A percentile compares a stretch with the other conserved stretches of the same genome.
Conservation (phyloP, 2,888 invertebrate species). For the Dexiosoma caninum region DNA sequence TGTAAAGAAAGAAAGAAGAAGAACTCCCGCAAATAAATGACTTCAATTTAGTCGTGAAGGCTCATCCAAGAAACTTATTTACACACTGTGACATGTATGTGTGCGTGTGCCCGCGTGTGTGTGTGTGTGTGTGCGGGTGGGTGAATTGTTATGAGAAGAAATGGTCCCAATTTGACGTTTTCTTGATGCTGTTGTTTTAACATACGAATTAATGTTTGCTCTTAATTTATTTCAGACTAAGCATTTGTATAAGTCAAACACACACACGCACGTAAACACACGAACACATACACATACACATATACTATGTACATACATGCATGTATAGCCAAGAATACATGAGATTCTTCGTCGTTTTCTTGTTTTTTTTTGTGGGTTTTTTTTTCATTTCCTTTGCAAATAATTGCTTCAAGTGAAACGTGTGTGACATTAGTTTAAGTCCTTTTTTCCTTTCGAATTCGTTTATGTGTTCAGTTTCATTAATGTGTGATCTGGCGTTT, state of each 20-base stretch:
- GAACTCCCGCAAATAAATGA: constrained; percentile 10
- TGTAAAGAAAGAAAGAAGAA: neutral
- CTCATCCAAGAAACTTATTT: neutral
- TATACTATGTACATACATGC: neutral
- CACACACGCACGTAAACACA: neutral
- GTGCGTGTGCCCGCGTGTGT: too few species aligned
- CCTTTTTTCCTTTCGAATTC: neutral
- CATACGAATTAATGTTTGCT: constrained; percentile 55
- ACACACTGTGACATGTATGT: neutral
- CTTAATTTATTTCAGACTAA: constrained; percentile 47
- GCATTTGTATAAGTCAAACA: constrained; percentile 39
- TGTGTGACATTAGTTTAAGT: constrained; percentile 53
- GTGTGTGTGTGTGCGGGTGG: too few species aligned
- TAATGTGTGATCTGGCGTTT: constrained; percentile 37
- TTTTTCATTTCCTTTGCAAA: constrained; percentile 19
- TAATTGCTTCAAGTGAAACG: constrained; percentile 44
- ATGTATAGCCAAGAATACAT: neutral
- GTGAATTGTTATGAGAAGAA: neutral
- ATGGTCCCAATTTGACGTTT: constrained; percentile 32
- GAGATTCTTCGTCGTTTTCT: too few species aligned
- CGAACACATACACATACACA: neutral
- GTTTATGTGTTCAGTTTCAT: constrained; percentile 29
- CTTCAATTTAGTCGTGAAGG: neutral
- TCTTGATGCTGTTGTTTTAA: constrained; percentile 22
- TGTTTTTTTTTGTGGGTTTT: too few species aligned